phyloP scores from a whole-genome alignment of 2,113 vertebrate genomes.

The Oreotrochilus melanogaster region DNA sequence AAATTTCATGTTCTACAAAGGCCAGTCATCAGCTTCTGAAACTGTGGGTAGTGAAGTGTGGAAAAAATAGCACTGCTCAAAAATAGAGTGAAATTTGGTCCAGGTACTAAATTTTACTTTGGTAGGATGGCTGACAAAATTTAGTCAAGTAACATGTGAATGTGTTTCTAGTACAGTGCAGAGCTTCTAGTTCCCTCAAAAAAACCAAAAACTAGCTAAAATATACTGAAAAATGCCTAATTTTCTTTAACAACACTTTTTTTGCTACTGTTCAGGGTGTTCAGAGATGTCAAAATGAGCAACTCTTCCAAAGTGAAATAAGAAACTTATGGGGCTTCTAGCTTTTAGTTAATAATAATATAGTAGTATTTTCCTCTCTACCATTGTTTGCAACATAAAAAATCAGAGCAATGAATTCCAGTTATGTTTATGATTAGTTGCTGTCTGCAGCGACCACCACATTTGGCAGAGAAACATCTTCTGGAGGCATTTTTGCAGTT shows the following conservation, averaged over 20 bases:
- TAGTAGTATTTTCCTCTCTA: neutral
- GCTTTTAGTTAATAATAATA: neutral
- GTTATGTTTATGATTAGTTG: conserved; percentile 61
- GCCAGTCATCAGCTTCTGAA: conserved; percentile 37
- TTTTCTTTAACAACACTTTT: neutral
- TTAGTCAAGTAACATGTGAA: neutral
- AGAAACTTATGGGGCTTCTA: neutral
- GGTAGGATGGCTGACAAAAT: neutral
- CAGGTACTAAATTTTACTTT: neutral
- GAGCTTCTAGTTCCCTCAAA: neutral
- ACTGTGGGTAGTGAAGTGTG: neutral
- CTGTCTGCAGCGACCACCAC: neutral
- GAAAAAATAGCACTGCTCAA: neutral
- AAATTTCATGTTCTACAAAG: conserved; percentile 68
- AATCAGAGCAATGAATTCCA: conserved; percentile 57
- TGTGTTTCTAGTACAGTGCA: neutral
- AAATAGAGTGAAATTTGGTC: neutral
- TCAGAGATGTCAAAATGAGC: neutral
- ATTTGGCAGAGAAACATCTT: conserved; percentile 49
- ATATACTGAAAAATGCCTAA: neutral
- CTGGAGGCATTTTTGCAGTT: conserved; percentile 36
- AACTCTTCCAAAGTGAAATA: neutral
- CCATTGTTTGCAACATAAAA: conserved; percentile 28
- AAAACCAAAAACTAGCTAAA: neutral
- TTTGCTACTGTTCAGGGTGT: neutral